Base-by-base conservation (phyloP, 1,140 invertebrate genomes). In the Pectinophora gossypiella region DNA sequence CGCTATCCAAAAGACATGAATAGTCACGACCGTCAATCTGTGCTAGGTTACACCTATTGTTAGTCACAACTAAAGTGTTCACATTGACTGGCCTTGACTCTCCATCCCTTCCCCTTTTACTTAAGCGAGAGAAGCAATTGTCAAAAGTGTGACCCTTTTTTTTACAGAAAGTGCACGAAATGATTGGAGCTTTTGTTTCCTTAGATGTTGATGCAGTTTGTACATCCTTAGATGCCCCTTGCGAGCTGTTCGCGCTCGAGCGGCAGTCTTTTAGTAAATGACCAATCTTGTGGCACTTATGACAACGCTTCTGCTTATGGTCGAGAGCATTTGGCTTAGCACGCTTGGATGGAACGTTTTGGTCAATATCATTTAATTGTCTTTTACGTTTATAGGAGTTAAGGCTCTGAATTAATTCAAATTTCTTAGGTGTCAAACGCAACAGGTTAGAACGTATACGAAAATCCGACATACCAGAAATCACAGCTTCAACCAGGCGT, bases 391-490 rank as follows among this genome's bases (percentile, higher is more conserved):
- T 38, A 38, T 38, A 38, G 4, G 36, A 38, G 13, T 38, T 38
- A 38, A 38, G 36, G 13, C 36, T 38, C 13, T 38, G 36, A 4
- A 38, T 15, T 15, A 38, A 38, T n/a, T 38, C 5, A 5, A 38
- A 38, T 3, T 9, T 38, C 13, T 38, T 38, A 15, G 36, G 36
- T 38, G 13, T 38, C 36, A 38, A 15, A 5, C 36, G 36, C 13
- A 38, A 38, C 36, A 38, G 13, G 13, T 38, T n/a, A 38, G 36
- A 38, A n/a, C 36, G 7, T 7, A 38, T 38, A 38, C 36, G 36
- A 38, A 38, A 38, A 15, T 38, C 36, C 13, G 36, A 38, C 36
- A 38, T 38, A 38, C 36, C 36, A 10, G 36, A 38, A n/a, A 38
- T 38, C 13, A 38, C 36, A 10, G 36, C 36, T 38, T 38, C 36